phyloP scores from a whole-genome alignment of 2,113 vertebrate species.

The Apus apus region DNA sequence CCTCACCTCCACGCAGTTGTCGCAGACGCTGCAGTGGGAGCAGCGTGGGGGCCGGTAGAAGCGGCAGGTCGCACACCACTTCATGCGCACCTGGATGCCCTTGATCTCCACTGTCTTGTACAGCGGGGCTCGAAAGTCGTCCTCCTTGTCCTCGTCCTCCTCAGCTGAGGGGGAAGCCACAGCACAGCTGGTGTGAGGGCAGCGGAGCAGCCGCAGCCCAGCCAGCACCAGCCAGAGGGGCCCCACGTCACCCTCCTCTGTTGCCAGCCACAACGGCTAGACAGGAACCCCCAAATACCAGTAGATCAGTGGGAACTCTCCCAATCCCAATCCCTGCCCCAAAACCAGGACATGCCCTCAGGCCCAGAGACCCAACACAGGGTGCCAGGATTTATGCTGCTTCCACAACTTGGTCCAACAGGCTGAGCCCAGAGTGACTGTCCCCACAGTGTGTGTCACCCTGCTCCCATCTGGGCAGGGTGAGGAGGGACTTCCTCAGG shows the following conservation, averaged over 20 bases:
- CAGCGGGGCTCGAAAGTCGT: conserved; percentile 95
- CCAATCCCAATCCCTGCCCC: background rate
- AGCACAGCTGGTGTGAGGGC: background rate
- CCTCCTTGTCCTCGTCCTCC: conserved; percentile 98
- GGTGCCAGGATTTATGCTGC: background rate
- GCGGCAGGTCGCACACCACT: conserved; percentile 97
- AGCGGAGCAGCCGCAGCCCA: accelerated
- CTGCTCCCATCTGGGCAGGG: accelerated
- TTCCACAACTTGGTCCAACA: accelerated
- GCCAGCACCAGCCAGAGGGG: accelerated
- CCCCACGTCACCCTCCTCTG: accelerated
- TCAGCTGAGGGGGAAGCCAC: conserved; percentile 79
- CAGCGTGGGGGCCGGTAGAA: conserved; percentile 97
- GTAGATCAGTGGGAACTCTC: accelerated
- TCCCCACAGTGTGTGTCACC: accelerated
- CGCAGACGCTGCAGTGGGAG: conserved; percentile 97
- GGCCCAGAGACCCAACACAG: accelerated
- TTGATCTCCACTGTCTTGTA: conserved; percentile 98
- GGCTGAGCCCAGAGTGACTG: background rate
- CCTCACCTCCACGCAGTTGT: conserved; percentile 98
- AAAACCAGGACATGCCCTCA: accelerated
- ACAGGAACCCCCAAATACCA: background rate
- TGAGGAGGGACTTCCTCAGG: accelerated
- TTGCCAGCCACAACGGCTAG: background rate
- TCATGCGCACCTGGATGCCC: conserved; percentile 98